phyloP scores from a whole-genome alignment of 1,140 invertebrate genomes.

The Scaptomyza pallida region DNA sequence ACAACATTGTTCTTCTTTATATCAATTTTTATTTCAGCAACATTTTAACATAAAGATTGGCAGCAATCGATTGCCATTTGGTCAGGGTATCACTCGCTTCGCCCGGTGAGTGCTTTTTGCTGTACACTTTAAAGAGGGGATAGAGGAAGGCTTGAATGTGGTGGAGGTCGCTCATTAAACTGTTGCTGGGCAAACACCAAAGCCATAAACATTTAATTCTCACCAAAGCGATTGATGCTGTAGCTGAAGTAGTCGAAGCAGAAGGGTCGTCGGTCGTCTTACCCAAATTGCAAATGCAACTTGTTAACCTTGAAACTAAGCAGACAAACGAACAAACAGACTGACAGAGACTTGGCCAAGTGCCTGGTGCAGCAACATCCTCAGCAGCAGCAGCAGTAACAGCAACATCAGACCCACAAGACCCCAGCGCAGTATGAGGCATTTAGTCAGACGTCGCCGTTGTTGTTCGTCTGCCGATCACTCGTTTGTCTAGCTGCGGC shows the following conservation, averaged over 20 bases:
- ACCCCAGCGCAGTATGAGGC: slow-evolving; percentile 75
- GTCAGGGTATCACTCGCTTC: slow-evolving; percentile 66
- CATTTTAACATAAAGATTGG: slow-evolving; percentile 35
- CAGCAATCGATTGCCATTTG: slow-evolving; percentile 12
- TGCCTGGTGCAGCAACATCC: slow-evolving; percentile 21
- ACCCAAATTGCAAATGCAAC: slow-evolving; percentile 78
- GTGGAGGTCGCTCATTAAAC: slow-evolving; percentile 70
- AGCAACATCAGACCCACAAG: slow-evolving; percentile 48
- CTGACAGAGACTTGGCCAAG: slow-evolving; percentile 24
- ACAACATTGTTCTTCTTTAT: slow-evolving; percentile 44
- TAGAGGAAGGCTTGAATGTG: slow-evolving; percentile 6
- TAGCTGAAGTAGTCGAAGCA: slow-evolving; percentile 8
- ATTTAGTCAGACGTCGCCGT: slow-evolving; percentile 74
- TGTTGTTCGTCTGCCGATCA: slow-evolving; percentile 75
- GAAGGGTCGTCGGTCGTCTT: slow-evolving; percentile 36
- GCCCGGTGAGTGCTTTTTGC: slow-evolving; percentile 68
- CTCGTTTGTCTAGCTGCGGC: slow-evolving; percentile 74
- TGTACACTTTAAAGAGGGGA: slow-evolving; percentile 46
- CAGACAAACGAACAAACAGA: slow-evolving; percentile 52
- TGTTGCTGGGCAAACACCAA: slow-evolving; percentile 40
- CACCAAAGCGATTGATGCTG: slow-evolving; percentile 77
- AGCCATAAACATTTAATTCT: slow-evolving; percentile 79
- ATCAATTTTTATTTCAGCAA: slow-evolving; percentile 22
- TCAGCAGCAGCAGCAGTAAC: slow-evolving; percentile 19
- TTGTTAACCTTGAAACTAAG: slow-evolving; percentile 76